These are phyloP conservation scores for Lepidonotus clava DNA, from an alignment of 2,888 invertebrate genomes.

Conservation along the genomic window DNA sequence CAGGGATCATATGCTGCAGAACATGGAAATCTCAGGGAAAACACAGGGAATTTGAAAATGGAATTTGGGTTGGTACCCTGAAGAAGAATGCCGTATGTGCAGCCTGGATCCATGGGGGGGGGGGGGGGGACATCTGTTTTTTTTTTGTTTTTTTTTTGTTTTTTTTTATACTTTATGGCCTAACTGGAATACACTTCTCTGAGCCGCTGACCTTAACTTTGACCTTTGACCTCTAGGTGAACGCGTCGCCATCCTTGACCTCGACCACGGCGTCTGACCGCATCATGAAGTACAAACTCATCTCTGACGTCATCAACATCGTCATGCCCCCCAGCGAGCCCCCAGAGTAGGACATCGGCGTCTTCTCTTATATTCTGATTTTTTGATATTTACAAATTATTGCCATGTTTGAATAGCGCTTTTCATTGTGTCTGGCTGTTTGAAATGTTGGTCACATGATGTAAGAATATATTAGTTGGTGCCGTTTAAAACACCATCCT, in stretches of 20 bases:
- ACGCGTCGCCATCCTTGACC: slow-evolving; percentile 95
- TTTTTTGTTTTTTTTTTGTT: no score
- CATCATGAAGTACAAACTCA: slow-evolving; percentile 94
- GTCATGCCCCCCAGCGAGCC: slow-evolving; percentile 93
- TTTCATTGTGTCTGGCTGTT: background rate
- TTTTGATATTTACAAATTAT: background rate
- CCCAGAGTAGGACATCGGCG: slow-evolving; percentile 84
- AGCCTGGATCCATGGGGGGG: no score
- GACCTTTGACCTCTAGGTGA: slow-evolving; percentile 84
- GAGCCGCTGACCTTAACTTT: no score
- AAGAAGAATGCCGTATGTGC: no score
- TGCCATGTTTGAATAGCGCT: no score
- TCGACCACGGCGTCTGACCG: slow-evolving; percentile 97
- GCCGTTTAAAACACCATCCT: background rate
- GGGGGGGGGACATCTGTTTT: no score
- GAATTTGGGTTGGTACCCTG: no score
- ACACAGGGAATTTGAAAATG: no score
- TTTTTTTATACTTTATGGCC: no score
- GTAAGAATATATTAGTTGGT: background rate
- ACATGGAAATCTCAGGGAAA: no score
- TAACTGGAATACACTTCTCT: no score
- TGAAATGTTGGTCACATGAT: background rate
- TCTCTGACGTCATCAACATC: slow-evolving; percentile 94
- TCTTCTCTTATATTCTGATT: background rate
- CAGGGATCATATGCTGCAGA: no score